Evolutionary conservation across 2,113 vertebrate species (phyloP).

Genomic region (Geococcyx californianus): DNA sequence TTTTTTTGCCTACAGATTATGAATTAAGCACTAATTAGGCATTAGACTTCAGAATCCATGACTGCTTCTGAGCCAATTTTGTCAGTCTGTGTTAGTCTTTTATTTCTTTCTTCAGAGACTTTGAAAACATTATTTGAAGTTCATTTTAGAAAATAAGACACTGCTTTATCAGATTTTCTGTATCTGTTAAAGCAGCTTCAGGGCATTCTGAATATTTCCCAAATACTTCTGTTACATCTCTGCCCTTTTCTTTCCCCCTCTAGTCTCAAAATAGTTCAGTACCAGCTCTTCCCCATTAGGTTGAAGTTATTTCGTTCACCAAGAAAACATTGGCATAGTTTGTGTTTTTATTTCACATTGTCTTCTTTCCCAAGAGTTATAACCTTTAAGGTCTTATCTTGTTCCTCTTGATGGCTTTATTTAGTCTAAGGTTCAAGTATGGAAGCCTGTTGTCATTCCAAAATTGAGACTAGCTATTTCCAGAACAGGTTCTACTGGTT

Average conservation of each 20-base stretch:
- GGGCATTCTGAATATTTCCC: not conserved
- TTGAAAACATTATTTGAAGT: not conserved
- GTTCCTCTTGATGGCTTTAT: constrained; percentile 3
- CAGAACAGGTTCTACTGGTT: constrained; percentile 22
- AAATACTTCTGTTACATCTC: not conserved
- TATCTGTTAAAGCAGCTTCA: not conserved
- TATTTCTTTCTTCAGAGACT: not conserved
- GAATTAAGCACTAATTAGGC: not conserved
- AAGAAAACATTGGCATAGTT: not conserved
- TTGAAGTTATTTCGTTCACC: not conserved
- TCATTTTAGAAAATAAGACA: not conserved
- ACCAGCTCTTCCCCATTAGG: not conserved
- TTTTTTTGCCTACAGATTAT: not conserved
- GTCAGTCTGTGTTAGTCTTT: not conserved
- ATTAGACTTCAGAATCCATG: not conserved
- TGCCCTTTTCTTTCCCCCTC: not conserved
- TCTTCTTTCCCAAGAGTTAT: not conserved
- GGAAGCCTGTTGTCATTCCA: constrained; percentile 18
- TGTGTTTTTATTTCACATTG: not conserved
- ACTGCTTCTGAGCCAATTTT: not conserved
- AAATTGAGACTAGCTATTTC: not conserved
- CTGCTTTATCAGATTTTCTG: not conserved
- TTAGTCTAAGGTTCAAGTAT: constrained; percentile 21
- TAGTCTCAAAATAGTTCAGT: not conserved
- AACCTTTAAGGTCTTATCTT: not conserved